These are phyloP conservation scores for Lithodes maja DNA, from an alignment of 2,888 invertebrate species.

Conservation along the genomic window DNA sequence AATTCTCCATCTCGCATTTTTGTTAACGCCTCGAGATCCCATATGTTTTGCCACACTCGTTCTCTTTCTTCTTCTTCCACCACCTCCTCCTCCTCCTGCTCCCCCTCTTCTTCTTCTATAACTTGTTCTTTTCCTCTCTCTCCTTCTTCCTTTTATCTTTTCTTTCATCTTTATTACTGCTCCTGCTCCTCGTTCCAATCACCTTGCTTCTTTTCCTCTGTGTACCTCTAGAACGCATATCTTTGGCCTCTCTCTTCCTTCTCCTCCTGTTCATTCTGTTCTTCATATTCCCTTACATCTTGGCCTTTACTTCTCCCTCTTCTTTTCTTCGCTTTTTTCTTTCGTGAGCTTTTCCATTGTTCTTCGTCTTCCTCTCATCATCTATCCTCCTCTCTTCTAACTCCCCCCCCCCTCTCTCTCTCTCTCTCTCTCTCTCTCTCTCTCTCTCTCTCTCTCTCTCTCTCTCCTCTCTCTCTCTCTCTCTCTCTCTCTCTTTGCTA, in stretches of 20 bases:
- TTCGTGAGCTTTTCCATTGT: background rate
- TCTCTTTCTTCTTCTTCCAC: background rate
- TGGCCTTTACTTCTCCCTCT: background rate
- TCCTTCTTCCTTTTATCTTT: background rate
- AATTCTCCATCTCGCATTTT: background rate
- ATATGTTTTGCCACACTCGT: background rate
- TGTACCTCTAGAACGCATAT: background rate
- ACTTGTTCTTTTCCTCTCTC: background rate
- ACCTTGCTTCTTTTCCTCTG: background rate
- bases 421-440: background rate
- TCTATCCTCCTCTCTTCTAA: background rate
- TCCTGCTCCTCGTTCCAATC: no score
- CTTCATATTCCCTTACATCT: background rate
- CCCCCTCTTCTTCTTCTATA: background rate
- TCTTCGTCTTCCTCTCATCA: background rate
- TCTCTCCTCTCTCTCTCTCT: slow-evolving; percentile 16
- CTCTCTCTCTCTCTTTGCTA: slow-evolving; percentile 14
- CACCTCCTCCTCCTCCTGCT: background rate
- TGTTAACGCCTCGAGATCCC: no score
- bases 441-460: background rate
- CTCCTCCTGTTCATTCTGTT: slow-evolving; percentile 1
- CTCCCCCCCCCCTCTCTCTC: background rate
- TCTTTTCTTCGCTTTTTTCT: background rate
- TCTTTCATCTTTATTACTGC: background rate
- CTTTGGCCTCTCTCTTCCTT: slow-evolving; percentile 13